Percentiles rank a stretch among this genome's conserved stretches.
Conservation (phyloP, 2,113 vertebrate species). For the Brachyhypopomus occidentalis region DNA sequence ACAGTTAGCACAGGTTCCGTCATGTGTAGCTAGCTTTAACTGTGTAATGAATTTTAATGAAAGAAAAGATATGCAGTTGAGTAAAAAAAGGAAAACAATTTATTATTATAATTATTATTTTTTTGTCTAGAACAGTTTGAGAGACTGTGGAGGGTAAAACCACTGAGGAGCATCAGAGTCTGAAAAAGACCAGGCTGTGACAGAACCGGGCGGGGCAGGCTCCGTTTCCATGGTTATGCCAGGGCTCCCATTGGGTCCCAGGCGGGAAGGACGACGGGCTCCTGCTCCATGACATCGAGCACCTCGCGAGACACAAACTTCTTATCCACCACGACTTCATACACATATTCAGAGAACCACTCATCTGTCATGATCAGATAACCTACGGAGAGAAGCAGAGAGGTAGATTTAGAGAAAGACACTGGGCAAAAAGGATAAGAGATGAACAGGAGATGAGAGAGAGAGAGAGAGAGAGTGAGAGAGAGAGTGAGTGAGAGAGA, state of each 20-base stretch:
- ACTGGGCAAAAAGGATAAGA: neutral
- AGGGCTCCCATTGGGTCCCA: constrained; percentile 98
- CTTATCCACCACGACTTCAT: constrained; percentile 96
- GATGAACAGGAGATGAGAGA: too few species aligned
- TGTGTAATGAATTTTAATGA: constrained; percentile 11
- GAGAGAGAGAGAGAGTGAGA: too few species aligned
- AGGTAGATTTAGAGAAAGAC: constrained; percentile 21
- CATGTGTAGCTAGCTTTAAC: constrained; percentile 14
- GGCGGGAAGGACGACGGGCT: constrained; percentile 87
- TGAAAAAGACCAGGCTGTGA: constrained; percentile 58
- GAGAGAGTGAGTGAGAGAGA: too few species aligned
- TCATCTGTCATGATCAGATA: constrained; percentile 98
- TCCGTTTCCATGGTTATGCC: constrained; percentile 73
- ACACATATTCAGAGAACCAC: constrained; percentile 97
- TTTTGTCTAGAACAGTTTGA: constrained; percentile 64
- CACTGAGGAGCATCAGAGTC: constrained; percentile 61
- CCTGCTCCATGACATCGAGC: constrained; percentile 87
- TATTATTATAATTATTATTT: constrained; percentile 39
- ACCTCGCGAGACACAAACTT: constrained; percentile 81
- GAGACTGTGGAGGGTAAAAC: constrained; percentile 61
- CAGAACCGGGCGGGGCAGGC: constrained; percentile 44
- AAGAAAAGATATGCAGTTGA: constrained; percentile 47
- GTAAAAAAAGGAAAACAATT: constrained; percentile 68
- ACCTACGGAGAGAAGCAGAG: constrained; percentile 70
- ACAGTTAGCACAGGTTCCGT: neutral